Evolutionary conservation across 2,888 invertebrate species (phyloP), one percentile per base, ranked within the genome.

Genomic region (Acronicta alni): DNA sequence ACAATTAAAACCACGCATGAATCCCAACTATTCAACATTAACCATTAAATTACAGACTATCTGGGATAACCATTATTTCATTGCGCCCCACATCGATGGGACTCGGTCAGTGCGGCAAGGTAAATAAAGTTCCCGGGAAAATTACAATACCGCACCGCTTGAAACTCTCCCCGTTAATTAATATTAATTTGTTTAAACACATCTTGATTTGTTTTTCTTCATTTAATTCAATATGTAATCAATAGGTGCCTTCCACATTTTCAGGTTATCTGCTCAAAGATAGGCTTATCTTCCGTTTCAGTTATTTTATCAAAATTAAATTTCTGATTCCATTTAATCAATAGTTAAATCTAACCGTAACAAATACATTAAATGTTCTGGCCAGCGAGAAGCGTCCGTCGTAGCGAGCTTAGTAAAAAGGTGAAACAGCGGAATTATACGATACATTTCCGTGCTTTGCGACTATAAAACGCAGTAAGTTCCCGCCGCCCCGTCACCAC

Each of bases 371-470:
- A 48, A 58, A 72, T 23, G 1, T 2, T 3, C 2, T 60, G 53
- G 65, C 65, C 61, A 52, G 32, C 37, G 35, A 59, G 51, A 70
- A 71, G 52, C 63, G 48, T 66, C 42, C 30, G 62, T 58, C 46
- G 32, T 32, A 17, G 30, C 35, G 45, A 18, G 44, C 41, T 52
- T 41, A 18, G 57, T 56, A 59, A 68, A 68, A 68, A 75, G 63
- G 49, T 64, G 60, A 57, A 66, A 61, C 63, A 66, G 53, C 44
- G 44, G 51, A 51, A 72, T 77, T 66, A 75, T 66, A 66, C 68
- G 66, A 57, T 66, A 57, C 53, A 57, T 64, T 72, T 67, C 63
- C 67, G 61, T 71, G 72, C 46, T 39, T 66, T 47, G 68, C 45
- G 47, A 53, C 54, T 61, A 47, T 76, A 59, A 53, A 66, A 75